phyloP scores from a whole-genome alignment of 2,113 vertebrate species.

The Asarcornis scutulata region DNA sequence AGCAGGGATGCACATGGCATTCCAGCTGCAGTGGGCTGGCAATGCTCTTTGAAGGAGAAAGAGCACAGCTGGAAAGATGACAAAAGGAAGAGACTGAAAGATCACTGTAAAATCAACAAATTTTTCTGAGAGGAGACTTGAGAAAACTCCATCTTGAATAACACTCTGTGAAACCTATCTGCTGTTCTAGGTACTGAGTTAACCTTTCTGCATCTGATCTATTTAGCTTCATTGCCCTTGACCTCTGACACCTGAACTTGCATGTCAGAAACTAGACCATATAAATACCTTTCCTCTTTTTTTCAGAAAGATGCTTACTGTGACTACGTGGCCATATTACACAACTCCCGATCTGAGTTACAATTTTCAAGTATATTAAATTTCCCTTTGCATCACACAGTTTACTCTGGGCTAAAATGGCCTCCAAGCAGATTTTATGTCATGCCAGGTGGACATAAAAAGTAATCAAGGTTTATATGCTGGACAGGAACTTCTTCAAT shows the following conservation, averaged over 20 bases:
- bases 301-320: neutral
- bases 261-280: neutral
- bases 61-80: neutral
- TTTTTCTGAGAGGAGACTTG: neutral
- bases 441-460: neutral
- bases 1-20: fast-evolving
- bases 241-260: neutral
- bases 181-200: neutral
- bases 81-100: neutral
- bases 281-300: neutral
- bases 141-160: neutral
- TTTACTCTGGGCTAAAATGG: neutral
- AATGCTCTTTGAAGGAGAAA: neutral
- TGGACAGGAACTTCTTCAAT: neutral
- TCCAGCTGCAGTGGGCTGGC: neutral
- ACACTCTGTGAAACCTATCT: neutral
- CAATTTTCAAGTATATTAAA: neutral
- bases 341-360: neutral
- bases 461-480: neutral
- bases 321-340: neutral
- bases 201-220: neutral
- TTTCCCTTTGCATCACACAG: neutral
- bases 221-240: neutral
- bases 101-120: neutral
- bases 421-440: neutral